Percentiles rank a stretch among this genome's conserved stretches.
These are phyloP conservation scores for Frankliniella fusca DNA, from an alignment of 2,888 invertebrate species.

Conservation along the genomic window DNA sequence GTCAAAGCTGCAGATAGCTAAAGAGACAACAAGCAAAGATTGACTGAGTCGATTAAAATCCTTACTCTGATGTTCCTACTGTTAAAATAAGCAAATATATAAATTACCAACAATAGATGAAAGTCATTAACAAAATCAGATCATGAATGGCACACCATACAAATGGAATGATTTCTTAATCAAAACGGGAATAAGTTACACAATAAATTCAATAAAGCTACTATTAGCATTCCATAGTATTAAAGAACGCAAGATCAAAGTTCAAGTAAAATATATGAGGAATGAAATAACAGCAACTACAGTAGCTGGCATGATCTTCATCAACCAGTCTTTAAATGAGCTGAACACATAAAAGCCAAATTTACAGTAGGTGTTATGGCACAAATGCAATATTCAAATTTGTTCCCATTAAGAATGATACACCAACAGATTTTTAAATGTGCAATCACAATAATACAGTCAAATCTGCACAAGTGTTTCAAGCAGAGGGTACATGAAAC, in stretches of 20 bases:
- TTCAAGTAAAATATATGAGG: background rate
- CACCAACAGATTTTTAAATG: background rate
- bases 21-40: background rate
- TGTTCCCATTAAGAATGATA: background rate
- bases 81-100: background rate
- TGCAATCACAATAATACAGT: background rate
- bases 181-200: background rate
- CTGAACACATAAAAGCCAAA: background rate
- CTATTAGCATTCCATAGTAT: no score
- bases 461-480: no score
- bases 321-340: background rate
- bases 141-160: background rate
- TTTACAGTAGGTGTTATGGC: background rate
- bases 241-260: no score
- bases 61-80: background rate
- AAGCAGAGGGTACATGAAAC: no score
- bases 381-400: background rate
- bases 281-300: background rate
- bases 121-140: background rate
- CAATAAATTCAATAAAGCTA: background rate
- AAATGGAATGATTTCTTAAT: background rate
- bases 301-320: background rate
- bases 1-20: background rate
- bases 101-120: background rate
- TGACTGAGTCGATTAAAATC: background rate